Base-by-base conservation (phyloP, 2,888 invertebrate genomes). In the Tetragnatha montana region DNA sequence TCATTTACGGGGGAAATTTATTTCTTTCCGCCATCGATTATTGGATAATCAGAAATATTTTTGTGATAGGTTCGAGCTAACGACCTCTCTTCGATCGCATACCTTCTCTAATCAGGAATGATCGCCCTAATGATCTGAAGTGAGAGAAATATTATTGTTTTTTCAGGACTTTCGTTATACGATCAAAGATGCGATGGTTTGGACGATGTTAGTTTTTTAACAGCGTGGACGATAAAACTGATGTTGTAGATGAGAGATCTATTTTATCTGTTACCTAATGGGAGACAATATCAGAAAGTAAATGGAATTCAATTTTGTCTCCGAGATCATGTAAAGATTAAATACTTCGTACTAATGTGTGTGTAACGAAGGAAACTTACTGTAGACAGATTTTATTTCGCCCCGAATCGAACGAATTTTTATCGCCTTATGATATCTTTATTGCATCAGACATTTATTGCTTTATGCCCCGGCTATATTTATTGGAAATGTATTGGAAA, bases 41-140 rank as follows among this genome's bases (percentile, higher is more conserved):
- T 84, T 60, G 19, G 83, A 76, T 84, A 84, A 84, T 76, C 35
- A 68, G 35, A 84, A 75, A 84, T 84, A 84, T 68, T 76, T 76
- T 60, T 76, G 68, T 68, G 69, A 76, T 84, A 74, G 10, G 22
- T 22, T 19, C 6, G 19, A 19, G 21, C 22, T 73, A 73, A 22
- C 73, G 73, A 22, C 21, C 19, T 73, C 3, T 12, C 19, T 73
- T 73, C 73, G 22, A 12, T n/a, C 19, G 22, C 21, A 22, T 73
- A 12, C 60, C 60, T 12, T 60, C 17, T 10, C 60, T 60, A 17
- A 60, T 60, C 60, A 60, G 14, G 10, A 60, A 17, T 60, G 60
- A 60, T 60, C 60, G 60, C 60, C 17, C 60, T 60, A 60, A 60
- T 8, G 60, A 60, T 60, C 60, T 10, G 60, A 12, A 60, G 17